phyloP scores from a whole-genome alignment of 2,888 invertebrate genomes.

The Phyto melanocephala region DNA sequence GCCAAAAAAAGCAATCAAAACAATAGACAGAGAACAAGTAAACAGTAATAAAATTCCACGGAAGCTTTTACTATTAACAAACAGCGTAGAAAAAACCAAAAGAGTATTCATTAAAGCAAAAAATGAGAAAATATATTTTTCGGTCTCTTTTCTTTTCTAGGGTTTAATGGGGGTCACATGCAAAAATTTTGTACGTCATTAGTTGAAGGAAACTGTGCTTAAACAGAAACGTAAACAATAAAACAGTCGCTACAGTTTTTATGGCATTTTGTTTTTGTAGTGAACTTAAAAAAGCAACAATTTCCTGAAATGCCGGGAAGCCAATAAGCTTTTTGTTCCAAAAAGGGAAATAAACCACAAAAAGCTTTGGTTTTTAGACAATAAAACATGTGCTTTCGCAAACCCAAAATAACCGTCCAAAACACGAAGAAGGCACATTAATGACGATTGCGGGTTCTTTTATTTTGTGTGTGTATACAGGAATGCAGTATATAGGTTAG shows the following conservation, averaged over 20 bases:
- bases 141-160: not conserved
- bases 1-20: not conserved
- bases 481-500: slow-evolving; percentile 62
- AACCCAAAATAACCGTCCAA: not conserved
- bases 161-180: slow-evolving; percentile 8
- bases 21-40: not conserved
- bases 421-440: not conserved
- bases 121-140: slow-evolving; percentile 9
- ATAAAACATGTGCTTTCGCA: slow-evolving; percentile 31
- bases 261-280: not conserved
- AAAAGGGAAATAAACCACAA: not conserved
- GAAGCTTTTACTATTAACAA: slow-evolving; percentile 42
- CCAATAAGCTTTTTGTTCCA: slow-evolving; percentile 24
- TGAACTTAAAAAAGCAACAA: slow-evolving; percentile 52
- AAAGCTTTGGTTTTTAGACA: not conserved
- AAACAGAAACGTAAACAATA: not conserved
- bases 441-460: not conserved
- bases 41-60: slow-evolving; percentile 30
- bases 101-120: not conserved
- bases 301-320: slow-evolving; percentile 58
- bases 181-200: slow-evolving; percentile 43
- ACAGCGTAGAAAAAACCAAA: not conserved
- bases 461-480: slow-evolving; percentile 32
- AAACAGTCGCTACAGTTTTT: not conserved
- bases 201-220: slow-evolving; percentile 17